phyloP scores from a whole-genome alignment of 1,140 invertebrate genomes.

The Scaptodrosophila lebanonensis region DNA sequence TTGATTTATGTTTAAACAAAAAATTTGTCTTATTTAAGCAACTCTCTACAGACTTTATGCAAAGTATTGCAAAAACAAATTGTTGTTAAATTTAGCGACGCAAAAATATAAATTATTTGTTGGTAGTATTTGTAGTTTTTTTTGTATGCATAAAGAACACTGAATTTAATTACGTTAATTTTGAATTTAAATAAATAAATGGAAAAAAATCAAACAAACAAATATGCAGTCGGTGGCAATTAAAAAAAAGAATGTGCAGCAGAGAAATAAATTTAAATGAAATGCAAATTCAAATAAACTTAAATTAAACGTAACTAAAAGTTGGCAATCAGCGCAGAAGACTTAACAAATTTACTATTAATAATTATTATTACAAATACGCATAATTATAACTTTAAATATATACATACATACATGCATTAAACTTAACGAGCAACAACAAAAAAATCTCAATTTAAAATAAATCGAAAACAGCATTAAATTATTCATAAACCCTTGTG shows the following conservation, averaged over 20 bases:
- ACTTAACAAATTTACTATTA: conserved; percentile 66
- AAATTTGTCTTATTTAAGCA: conserved; percentile 26
- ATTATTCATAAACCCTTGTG: too few relatives aligned
- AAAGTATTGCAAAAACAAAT: too few relatives aligned
- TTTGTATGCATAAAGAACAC: conserved; percentile 20
- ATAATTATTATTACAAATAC: conserved; percentile 24
- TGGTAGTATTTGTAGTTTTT: conserved; percentile 28
- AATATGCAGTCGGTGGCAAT: not conserved
- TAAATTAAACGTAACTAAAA: conserved; percentile 41
- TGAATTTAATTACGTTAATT: conserved; percentile 17
- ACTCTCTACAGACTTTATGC: conserved; percentile 28
- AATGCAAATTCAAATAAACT: conserved; percentile 22
- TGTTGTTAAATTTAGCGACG: conserved; percentile 33
- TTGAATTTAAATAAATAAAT: conserved; percentile 10
- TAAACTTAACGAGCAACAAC: not conserved
- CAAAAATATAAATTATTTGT: conserved; percentile 46
- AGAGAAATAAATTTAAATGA: conserved; percentile 27
- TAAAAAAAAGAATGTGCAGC: conserved; percentile 9
- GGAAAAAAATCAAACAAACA: conserved; percentile 21
- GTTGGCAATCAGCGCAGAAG: conserved; percentile 76
- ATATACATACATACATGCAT: not conserved
- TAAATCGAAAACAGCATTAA: too few relatives aligned
- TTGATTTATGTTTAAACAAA: conserved; percentile 47
- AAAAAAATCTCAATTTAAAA: conserved; percentile 1
- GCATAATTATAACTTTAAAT: too few relatives aligned